Conservation (phyloP, 1,140 invertebrate genomes). For the Drosophila virilis region DNA sequence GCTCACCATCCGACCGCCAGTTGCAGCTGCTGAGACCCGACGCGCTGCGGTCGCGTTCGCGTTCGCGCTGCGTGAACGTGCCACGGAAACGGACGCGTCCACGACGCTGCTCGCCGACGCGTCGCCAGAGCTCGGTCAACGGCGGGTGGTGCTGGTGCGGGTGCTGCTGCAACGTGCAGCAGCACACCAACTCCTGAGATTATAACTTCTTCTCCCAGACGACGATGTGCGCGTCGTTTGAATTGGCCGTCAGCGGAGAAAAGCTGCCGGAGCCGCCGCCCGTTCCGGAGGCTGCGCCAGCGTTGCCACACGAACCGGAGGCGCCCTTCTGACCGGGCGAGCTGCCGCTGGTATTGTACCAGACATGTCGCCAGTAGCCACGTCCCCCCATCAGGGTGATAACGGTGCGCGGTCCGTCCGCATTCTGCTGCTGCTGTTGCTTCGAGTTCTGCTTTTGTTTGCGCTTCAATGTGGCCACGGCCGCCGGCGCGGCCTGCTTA, state of each 20-base stretch:
- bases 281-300: conserved; percentile 42
- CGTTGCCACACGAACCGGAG: conserved; percentile 18
- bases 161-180: conserved; percentile 71
- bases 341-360: conserved; percentile 85
- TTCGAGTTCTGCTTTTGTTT: conserved; percentile 78
- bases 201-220: conserved; percentile 96
- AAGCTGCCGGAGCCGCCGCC: conserved; percentile 26
- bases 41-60: conserved; percentile 23
- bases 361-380: conserved; percentile 92
- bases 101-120: conserved; percentile 54
- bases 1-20: conserved; percentile 25
- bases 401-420: conserved; percentile 88
- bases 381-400: conserved; percentile 94
- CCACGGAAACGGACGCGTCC: conserved; percentile 72
- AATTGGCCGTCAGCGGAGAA: conserved; percentile 86
- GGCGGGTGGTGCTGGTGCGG: conserved; percentile 69
- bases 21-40: conserved; percentile 19
- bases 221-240: conserved; percentile 93
- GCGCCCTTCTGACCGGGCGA: conserved; percentile 81
- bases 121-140: conserved; percentile 58
- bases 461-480: conserved; percentile 75
- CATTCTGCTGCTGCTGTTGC: conserved; percentile 68
- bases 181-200: conserved; percentile 83
- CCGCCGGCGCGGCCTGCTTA: conserved; percentile 56
- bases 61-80: conserved; percentile 61